Conservation (phyloP, 2,113 vertebrate genomes). For the Riparia riparia region DNA sequence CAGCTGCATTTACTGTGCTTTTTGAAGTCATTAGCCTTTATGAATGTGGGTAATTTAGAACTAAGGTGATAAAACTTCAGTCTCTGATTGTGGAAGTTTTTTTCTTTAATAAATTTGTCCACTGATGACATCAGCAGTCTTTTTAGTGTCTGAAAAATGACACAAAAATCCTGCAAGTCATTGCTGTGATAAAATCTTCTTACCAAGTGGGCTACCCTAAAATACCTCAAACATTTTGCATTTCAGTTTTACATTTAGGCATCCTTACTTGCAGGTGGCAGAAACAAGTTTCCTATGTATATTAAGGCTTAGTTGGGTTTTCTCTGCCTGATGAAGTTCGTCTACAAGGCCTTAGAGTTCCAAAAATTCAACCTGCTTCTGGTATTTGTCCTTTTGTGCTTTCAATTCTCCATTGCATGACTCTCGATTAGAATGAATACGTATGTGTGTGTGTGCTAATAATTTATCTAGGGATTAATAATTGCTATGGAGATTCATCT, state of each 20-base stretch:
- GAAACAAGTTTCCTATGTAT: neutral
- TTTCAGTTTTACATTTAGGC: neutral
- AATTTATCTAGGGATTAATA: conserved; percentile 43
- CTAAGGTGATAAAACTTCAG: neutral
- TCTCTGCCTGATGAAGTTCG: neutral
- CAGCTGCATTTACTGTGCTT: neutral
- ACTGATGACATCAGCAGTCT: neutral
- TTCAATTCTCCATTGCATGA: fast-evolving
- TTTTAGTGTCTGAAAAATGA: neutral
- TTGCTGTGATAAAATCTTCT: neutral
- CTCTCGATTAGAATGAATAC: neutral
- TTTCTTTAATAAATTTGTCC: neutral
- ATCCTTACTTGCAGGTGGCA: neutral
- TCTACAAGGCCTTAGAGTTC: neutral
- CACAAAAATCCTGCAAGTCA: neutral
- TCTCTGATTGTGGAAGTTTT: neutral
- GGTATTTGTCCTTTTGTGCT: neutral
- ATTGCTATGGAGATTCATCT: conserved; percentile 22
- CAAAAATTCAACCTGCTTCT: neutral
- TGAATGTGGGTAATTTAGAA: neutral
- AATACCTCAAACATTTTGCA: neutral
- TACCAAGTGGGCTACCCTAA: neutral
- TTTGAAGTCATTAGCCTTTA: neutral
- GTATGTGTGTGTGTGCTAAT: neutral
- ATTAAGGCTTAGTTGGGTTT: neutral